Evolutionary conservation across 2,888 invertebrate genomes (phyloP).

Genomic region (Melieria crassipennis): DNA sequence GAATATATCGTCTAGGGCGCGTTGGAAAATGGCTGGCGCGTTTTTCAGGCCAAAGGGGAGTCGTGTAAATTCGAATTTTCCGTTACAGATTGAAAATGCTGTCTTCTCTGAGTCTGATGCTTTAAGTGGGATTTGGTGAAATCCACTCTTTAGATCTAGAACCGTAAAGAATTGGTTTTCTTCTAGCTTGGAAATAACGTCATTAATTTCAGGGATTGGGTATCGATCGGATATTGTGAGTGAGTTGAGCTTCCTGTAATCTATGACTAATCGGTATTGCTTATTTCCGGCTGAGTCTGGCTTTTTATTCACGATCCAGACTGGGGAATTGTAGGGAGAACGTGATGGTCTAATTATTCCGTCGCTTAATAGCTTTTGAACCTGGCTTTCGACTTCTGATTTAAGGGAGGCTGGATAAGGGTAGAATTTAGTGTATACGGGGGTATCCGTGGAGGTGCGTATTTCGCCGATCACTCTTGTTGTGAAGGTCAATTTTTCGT

Average conservation of each 20-base stretch:
- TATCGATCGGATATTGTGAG: slow-evolving; percentile 26
- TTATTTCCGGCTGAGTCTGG: slow-evolving; percentile 19
- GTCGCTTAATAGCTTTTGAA: slow-evolving; percentile 10
- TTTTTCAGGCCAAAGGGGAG: no score
- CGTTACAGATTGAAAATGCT: no score
- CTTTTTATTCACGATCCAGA: slow-evolving; percentile 34
- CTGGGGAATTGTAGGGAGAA: slow-evolving; percentile 33
- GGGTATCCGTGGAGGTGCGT: not conserved
- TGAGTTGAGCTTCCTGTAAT: slow-evolving; percentile 35
- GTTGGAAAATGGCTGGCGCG: no score
- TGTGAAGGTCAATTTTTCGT: no score
- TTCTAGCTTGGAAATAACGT: no score
- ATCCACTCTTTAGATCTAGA: no score
- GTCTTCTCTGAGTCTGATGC: no score
- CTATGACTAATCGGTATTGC: slow-evolving; percentile 31
- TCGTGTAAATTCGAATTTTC: no score
- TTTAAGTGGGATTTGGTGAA: no score
- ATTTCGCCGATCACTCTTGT: no score
- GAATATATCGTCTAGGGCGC: no score
- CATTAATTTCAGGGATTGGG: slow-evolving; percentile 20
- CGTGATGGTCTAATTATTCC: slow-evolving; percentile 24
- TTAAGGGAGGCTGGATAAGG: slow-evolving; percentile 19
- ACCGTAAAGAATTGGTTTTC: no score
- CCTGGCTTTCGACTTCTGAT: slow-evolving; percentile 4
- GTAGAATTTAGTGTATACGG: slow-evolving; percentile 11